Base-by-base conservation (phyloP, 1,140 invertebrate genomes). In the Drosophila grimshawi region DNA sequence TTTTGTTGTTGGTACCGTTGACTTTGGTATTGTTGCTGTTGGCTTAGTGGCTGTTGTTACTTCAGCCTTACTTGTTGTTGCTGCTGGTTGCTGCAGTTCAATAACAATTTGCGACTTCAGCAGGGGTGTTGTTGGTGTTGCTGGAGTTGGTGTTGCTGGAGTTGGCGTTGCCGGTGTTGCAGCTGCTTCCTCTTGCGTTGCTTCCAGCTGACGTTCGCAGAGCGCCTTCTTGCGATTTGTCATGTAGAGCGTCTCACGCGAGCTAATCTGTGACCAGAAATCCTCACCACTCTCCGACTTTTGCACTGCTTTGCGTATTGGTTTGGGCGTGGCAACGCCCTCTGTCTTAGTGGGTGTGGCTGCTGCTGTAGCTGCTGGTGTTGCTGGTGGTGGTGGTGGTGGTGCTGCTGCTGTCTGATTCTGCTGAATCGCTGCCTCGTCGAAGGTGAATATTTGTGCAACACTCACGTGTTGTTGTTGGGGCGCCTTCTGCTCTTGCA, bases 241-340 rank as follows among this genome's bases (percentile, higher is more conserved):
- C 89, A 92, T 91, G 63, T 92, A 91, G n/a, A 92, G 66, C 1
- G 92, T 91, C 66, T 92, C 92, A 5, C 92, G 51, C 1, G 81
- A 78, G 1, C 92, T 90, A 6, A 92, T 86, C 61, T 91, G 81
- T 0, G 85, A 78, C 92, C 92, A 92, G 68, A 92, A 92, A 73
- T 92, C 92, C 43, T 92, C 92, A 2, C 80, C 91, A 43, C 92
- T 92, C 3, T 91, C 90, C 3, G 91, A 92, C 63, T 91, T 91
- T 32, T 88, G 71, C 3, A 91, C 3, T 0, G 73, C 65, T 33
- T 86, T 91, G 0, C 68, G 43, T 4, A 91, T 92, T 33, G 85
- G 76, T 4, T 91, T 91, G 43, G 85, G 81, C 27, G 80, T 92
- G 39, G 81, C 90, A 6, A 86, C 68, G 5, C 75, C 78, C 48